phyloP scores from a whole-genome alignment of 1,140 invertebrate genomes.

The Lepidurus packardi region DNA sequence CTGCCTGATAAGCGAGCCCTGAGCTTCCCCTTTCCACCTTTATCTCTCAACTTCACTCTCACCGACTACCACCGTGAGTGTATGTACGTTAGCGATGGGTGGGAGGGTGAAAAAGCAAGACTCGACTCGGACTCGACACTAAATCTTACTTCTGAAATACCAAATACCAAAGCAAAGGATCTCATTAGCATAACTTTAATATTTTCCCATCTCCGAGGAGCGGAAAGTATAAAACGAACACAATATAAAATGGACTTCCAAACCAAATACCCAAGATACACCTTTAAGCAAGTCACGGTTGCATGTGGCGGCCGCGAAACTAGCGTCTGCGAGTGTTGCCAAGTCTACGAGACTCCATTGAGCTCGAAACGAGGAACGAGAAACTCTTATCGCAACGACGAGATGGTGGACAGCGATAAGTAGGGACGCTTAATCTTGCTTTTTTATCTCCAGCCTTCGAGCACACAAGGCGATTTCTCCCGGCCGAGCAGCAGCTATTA shows the following conservation, averaged over 20 bases:
- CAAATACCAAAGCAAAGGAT: no score
- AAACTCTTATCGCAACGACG: background rate
- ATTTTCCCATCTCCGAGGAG: no score
- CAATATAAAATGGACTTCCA: no score
- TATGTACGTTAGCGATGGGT: background rate
- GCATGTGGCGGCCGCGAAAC: no score
- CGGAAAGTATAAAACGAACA: no score
- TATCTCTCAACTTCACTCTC: slow-evolving; percentile 11
- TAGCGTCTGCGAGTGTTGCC: no score
- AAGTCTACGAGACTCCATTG: background rate
- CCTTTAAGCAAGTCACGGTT: no score
- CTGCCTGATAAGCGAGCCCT: slow-evolving; percentile 1
- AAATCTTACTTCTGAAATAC: no score
- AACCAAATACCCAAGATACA: no score
- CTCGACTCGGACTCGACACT: background rate
- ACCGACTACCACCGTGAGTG: background rate
- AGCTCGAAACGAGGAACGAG: background rate
- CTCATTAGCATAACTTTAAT: no score
- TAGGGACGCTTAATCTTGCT: background rate
- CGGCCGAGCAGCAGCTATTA: background rate
- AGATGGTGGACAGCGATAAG: slow-evolving; percentile 14
- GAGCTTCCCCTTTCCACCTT: slow-evolving; percentile 4
- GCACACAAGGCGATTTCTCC: background rate
- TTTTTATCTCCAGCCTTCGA: slow-evolving; percentile 2
- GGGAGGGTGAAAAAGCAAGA: background rate